Percentiles rank a stretch among this genome's conserved stretches.
These are phyloP conservation scores for Ormyrus labotus DNA, from an alignment of 2,888 invertebrate species.

Conservation along the genomic window DNA sequence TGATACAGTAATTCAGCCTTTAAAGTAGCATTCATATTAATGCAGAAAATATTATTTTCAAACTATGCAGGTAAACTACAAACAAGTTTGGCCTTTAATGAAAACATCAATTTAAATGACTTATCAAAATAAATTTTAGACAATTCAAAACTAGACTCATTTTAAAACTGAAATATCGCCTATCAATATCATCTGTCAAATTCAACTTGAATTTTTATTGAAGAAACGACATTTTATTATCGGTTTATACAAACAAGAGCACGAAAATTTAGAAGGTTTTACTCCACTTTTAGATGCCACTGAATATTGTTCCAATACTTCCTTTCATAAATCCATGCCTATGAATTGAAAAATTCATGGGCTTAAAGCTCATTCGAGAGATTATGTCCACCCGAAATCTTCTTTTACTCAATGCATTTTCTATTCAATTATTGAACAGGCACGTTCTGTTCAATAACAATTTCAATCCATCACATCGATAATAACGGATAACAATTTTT, in stretches of 20 bases:
- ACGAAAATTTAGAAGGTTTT: neutral
- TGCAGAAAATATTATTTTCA: no score
- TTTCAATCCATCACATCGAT: conserved; percentile 19
- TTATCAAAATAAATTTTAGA: neutral
- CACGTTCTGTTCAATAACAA: conserved; percentile 17
- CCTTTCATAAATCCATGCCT: conserved; percentile 23
- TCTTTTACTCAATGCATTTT: conserved; percentile 38
- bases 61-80: no score
- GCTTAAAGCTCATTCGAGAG: conserved; percentile 36
- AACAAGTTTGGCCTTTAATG: no score
- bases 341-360: conserved; percentile 41
- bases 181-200: neutral
- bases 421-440: conserved; percentile 34
- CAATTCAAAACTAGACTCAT: neutral
- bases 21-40: no score
- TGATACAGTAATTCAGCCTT: no score
- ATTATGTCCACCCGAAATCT: conserved; percentile 29
- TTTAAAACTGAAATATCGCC: neutral
- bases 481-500: conserved; percentile 11
- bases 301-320: neutral
- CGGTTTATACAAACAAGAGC: neutral
- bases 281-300: neutral
- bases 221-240: neutral
- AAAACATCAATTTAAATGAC: neutral
- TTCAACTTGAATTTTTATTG: no score